Evolutionary conservation across 2,113 vertebrate genomes (phyloP).

Genomic region (Romanogobio albipinnatus): DNA sequence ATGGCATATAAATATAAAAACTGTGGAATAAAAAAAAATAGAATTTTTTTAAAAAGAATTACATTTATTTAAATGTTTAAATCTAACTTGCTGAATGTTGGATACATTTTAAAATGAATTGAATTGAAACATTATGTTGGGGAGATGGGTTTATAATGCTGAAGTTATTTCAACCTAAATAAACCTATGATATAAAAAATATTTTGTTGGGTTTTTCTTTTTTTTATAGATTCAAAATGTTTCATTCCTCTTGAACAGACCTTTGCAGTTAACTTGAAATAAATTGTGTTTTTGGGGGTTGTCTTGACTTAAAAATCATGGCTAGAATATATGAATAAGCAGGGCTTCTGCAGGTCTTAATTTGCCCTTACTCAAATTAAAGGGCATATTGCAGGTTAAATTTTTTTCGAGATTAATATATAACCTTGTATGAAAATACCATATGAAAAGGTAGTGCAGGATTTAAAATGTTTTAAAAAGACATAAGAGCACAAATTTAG

Average conservation of each 20-base stretch:
- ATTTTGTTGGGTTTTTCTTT: neutral
- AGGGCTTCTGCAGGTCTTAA: too few species aligned
- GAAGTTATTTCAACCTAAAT: constrained; percentile 67
- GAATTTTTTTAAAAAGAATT: constrained; percentile 60
- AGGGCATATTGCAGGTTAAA: too few species aligned
- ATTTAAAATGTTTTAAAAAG: too few species aligned
- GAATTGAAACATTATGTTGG: constrained; percentile 45
- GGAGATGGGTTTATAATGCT: constrained; percentile 62
- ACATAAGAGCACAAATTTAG: too few species aligned
- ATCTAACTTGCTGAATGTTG: constrained; percentile 57
- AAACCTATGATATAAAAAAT: constrained; percentile 55
- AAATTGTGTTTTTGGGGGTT: neutral
- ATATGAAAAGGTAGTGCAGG: too few species aligned
- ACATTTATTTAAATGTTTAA: constrained; percentile 77
- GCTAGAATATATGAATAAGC: too few species aligned
- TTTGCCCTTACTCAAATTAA: too few species aligned
- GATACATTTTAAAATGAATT: constrained; percentile 64
- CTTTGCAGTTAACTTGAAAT: neutral
- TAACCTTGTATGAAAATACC: too few species aligned
- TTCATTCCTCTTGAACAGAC: neutral
- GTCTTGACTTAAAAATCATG: too few species aligned
- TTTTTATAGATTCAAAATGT: neutral
- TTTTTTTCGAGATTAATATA: too few species aligned
- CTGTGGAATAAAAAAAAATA: constrained; percentile 39
- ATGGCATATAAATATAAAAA: constrained; percentile 54